Base-by-base conservation (phyloP, 2,888 invertebrate genomes). In the Drosophila pseudotakahashii region DNA sequence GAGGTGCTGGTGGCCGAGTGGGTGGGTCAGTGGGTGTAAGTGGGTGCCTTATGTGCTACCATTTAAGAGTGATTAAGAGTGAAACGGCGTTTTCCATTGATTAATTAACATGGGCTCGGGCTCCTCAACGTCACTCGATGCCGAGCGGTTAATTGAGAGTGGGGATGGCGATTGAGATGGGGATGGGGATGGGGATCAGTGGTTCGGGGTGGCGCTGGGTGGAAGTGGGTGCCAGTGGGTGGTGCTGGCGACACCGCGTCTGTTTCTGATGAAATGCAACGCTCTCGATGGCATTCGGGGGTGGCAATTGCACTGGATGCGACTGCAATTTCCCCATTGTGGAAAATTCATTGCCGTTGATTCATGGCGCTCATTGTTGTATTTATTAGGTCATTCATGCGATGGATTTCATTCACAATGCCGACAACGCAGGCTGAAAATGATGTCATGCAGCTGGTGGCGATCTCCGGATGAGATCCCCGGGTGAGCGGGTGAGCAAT, bases 301-400 rank as follows among this genome's bases (percentile, higher is more conserved):
- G 39, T 52, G 52, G 32, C 39, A 63, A 52, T 52, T 37, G 39
- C 3, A 34, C 34, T 34, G 34, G 34, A 34, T 53, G 39, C 37
- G 34, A 66, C 19, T 57, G 37, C 54, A 60, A 54, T 48, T 63
- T 69, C 23, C 44, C 41, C 41, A 42, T 54, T 53, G 58, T 41
- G 26, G 19, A 53, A 53, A 53, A 53, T 59, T 41, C 58, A 59
- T 42, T 42, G 55, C 44, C 52, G 74, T 68, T 79, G 81, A 80
- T 80, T 80, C 82, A 79, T 69, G 53, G 66, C 75, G 72, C 67
- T 76, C 73, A 72, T 73, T 83, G 77, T 73, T 66, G 71, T 74
- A 67, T 79, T 82, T 85, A 82, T 85, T 82, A 82, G 81, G 75
- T 82, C 83, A 84, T 83, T 86, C 83, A 81, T 84, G 79, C 81